phyloP scores from a whole-genome alignment of 2,888 invertebrate species.

The Lissocephala sabroskyi region DNA sequence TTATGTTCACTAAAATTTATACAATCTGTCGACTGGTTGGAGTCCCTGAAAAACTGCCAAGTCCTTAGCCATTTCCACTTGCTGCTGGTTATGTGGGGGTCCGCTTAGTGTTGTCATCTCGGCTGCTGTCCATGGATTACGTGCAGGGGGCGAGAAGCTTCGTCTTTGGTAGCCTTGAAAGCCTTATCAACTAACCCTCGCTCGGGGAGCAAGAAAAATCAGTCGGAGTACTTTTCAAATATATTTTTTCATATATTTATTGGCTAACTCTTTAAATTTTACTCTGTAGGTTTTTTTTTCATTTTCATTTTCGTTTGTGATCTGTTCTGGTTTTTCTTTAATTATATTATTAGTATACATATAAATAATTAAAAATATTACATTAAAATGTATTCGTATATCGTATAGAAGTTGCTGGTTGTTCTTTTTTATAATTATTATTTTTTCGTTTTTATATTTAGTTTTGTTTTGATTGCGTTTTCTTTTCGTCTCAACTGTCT shows the following conservation, averaged over 20 bases:
- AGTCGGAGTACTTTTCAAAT: conserved; percentile 65
- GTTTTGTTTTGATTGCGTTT: conserved; percentile 54
- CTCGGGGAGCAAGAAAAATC: conserved; percentile 31
- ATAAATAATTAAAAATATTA: conserved; percentile 71
- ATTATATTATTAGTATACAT: conserved; percentile 71
- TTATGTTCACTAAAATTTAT: no score
- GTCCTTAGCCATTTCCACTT: no score
- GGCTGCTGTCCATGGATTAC: no score
- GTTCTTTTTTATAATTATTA: conserved; percentile 28
- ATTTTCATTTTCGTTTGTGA: conserved; percentile 39
- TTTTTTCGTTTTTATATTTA: conserved; percentile 19
- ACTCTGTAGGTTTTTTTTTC: conserved; percentile 56
- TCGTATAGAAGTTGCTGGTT: conserved; percentile 67
- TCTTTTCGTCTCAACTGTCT: conserved; percentile 25
- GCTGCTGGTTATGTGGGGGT: no score
- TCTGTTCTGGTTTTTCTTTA: conserved; percentile 52
- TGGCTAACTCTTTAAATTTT: conserved; percentile 66
- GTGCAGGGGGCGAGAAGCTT: no score
- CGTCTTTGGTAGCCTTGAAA: no score
- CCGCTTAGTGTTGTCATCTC: no score
- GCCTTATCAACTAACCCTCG: not conserved
- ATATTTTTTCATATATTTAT: conserved; percentile 71
- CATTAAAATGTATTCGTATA: conserved; percentile 70
- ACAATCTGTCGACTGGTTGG: no score
- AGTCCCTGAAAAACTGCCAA: no score